Conservation (phyloP, 2,888 invertebrate genomes). For the Tipula helvola region DNA sequence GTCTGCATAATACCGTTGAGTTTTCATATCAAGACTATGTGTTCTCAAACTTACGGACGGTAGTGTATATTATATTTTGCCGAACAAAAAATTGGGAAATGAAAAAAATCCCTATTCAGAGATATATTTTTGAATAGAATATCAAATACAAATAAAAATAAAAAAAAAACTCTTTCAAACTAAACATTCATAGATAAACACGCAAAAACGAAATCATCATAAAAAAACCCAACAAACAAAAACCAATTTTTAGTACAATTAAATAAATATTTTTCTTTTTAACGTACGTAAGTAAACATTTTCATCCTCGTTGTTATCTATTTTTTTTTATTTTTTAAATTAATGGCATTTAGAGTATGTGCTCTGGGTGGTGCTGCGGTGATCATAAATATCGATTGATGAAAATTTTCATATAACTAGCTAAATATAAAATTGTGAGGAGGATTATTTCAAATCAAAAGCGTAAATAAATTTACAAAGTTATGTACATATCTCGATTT, state of each 20-base stretch:
- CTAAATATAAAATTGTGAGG: not conserved
- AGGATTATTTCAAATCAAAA: not conserved
- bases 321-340: not conserved
- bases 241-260: not conserved
- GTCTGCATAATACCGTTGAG: too few relatives aligned
- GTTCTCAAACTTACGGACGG: too few relatives aligned
- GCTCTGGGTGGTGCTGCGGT: not conserved
- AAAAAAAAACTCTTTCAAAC: not conserved
- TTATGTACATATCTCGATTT: not conserved
- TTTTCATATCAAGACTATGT: too few relatives aligned
- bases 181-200: not conserved
- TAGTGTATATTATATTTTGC: not conserved
- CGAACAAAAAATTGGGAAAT: not conserved
- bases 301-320: not conserved
- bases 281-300: not conserved
- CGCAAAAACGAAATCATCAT: not conserved
- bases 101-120: not conserved
- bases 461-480: not conserved
- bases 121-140: not conserved
- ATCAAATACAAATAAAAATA: not conserved
- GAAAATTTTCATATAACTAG: not conserved
- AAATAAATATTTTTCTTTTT: not conserved
- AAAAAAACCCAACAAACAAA: not conserved
- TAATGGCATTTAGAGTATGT: not conserved
- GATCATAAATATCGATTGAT: not conserved